These are phyloP conservation scores for Acestrorhynchus altus DNA, from an alignment of 2,797 vertebrate species.

Conservation along the genomic window DNA sequence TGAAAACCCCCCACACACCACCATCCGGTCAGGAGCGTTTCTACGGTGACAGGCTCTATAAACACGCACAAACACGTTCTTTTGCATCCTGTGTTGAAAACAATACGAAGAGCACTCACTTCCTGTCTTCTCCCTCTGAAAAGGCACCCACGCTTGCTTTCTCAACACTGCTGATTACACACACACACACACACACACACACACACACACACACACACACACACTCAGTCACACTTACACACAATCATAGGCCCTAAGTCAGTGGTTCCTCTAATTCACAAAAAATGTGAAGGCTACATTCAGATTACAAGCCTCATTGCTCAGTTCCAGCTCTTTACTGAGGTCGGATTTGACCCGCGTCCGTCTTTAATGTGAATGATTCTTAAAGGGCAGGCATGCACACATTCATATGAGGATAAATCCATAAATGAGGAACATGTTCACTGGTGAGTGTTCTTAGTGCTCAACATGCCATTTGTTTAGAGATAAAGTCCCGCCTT, in stretches of 20 bases:
- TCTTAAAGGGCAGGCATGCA: no score
- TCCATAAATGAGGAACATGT: no score
- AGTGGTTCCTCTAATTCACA: neutral
- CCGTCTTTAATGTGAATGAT: no score
- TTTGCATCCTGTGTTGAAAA: constrained; percentile 56
- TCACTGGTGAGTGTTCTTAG: no score
- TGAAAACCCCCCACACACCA: constrained; percentile 1
- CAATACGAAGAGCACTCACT: constrained; percentile 54
- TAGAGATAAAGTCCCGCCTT: no score
- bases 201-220: neutral
- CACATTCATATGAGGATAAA: no score
- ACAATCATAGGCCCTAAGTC: neutral
- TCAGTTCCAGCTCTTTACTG: no score
- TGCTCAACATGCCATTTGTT: no score
- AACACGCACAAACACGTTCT: constrained; percentile 46
- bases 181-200: constrained; percentile 26
- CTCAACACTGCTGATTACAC: constrained; percentile 57
- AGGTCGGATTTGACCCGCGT: no score
- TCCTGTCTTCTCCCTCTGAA: constrained; percentile 46
- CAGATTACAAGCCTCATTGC: no score
- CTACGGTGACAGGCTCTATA: constrained; percentile 36
- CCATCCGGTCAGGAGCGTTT: constrained; percentile 34
- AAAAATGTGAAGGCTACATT: no score
- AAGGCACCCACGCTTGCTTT: constrained; percentile 28
- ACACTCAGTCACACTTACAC: neutral